phyloP scores from a whole-genome alignment of 2,888 invertebrate genomes.

The Phania funesta region DNA sequence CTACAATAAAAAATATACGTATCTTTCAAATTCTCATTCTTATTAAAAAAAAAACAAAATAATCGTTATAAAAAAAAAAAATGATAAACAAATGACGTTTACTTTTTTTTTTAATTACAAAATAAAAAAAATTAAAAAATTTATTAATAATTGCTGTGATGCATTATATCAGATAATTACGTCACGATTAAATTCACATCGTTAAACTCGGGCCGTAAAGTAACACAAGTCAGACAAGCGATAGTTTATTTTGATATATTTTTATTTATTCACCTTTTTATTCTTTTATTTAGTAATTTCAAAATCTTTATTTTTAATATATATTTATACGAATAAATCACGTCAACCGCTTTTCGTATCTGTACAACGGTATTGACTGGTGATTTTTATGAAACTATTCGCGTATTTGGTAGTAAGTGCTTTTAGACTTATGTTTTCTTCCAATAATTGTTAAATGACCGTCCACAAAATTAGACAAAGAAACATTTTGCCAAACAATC shows the following conservation, averaged over 20 bases:
- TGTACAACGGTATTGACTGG: constrained; percentile 59
- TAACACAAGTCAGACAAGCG: neutral
- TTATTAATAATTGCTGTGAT: neutral
- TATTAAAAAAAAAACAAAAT: no score
- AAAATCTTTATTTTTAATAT: neutral
- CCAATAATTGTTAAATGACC: constrained; percentile 58
- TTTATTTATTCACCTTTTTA: constrained; percentile 30
- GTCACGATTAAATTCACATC: neutral
- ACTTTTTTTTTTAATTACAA: constrained; percentile 7
- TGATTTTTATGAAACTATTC: constrained; percentile 56
- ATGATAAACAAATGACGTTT: no score
- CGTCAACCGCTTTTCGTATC: constrained; percentile 45
- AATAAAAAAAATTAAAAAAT: no score
- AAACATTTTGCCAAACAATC: constrained; percentile 41
- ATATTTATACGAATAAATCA: constrained; percentile 46
- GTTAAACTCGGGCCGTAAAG: neutral
- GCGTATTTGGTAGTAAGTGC: constrained; percentile 53
- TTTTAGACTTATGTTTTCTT: constrained; percentile 51
- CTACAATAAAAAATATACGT: no score
- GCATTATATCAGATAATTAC: neutral
- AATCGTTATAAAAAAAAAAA: no score
- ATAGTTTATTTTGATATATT: neutral
- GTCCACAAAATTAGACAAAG: constrained; percentile 1
- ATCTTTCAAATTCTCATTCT: no score
- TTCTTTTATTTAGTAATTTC: neutral